phyloP scores from a whole-genome alignment of 2,888 invertebrate species.

The Pseudanteris insignis region DNA sequence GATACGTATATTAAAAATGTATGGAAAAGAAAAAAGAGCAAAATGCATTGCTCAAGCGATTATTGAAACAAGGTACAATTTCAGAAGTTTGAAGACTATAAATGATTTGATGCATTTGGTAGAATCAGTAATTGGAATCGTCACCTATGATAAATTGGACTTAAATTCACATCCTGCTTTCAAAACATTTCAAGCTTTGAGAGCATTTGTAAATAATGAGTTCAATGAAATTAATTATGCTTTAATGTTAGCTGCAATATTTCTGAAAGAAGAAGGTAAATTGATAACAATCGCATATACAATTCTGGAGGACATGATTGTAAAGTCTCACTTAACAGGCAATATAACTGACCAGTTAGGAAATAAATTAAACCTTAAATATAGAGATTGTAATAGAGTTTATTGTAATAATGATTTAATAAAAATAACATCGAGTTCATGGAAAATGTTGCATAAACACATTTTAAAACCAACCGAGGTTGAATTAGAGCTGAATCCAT shows the following conservation, averaged over 20 bases:
- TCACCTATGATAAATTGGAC: conserved; percentile 76
- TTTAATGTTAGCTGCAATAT: conserved; percentile 79
- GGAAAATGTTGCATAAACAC: conserved; percentile 84
- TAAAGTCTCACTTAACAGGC: conserved; percentile 87
- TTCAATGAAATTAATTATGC: conserved; percentile 93
- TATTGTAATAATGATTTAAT: conserved; percentile 72
- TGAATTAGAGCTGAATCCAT: conserved; percentile 82
- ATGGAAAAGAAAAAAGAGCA: conserved; percentile 90
- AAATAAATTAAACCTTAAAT: conserved; percentile 78
- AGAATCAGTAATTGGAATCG: conserved; percentile 69
- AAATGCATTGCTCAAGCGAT: conserved; percentile 88
- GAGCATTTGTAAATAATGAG: conserved; percentile 97
- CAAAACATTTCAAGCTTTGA: conserved; percentile 90
- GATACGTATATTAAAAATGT: conserved; percentile 84
- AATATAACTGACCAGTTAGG: conserved; percentile 78
- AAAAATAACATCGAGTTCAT: conserved; percentile 73
- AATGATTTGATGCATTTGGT: conserved; percentile 82
- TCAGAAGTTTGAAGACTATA: conserved; percentile 82
- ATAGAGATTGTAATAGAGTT: conserved; percentile 72
- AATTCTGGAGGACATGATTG: conserved; percentile 91
- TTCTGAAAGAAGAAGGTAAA: conserved; percentile 80
- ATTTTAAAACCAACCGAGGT: conserved; percentile 78
- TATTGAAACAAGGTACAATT: conserved; percentile 81
- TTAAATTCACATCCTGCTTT: conserved; percentile 85
- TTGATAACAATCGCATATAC: conserved; percentile 89